Evolutionary conservation across 1,140 invertebrate species (phyloP).

Genomic region (Epicauta chinensis): DNA sequence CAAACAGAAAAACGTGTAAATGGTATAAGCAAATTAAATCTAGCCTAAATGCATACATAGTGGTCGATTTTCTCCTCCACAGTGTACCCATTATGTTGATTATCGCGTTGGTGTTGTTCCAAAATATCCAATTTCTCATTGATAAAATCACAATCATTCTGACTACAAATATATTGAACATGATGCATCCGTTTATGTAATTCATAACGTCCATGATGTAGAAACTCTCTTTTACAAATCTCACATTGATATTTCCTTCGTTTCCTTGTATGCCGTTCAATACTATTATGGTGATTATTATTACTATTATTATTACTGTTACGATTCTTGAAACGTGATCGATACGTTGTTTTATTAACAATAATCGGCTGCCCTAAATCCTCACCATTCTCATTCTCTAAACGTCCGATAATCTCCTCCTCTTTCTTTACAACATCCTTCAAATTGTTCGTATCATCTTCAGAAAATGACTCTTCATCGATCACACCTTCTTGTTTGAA

Average conservation of each 20-base stretch:
- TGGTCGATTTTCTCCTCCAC: constrained; percentile 26
- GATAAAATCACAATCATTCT: constrained; percentile 42
- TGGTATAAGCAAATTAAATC: neutral
- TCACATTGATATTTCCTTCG: constrained; percentile 49
- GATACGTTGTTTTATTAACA: constrained; percentile 48
- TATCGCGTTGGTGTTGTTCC: constrained; percentile 47
- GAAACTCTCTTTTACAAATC: constrained; percentile 49
- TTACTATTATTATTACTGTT: no score
- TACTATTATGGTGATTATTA: no score
- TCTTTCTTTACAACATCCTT: constrained; percentile 18
- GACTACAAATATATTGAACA: constrained; percentile 47
- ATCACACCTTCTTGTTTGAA: constrained; percentile 65
- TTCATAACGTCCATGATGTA: constrained; percentile 46
- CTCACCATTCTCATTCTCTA: constrained; percentile 53
- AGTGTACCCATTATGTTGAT: constrained; percentile 45
- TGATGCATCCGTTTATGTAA: constrained; percentile 41
- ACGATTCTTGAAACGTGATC: constrained; percentile 45
- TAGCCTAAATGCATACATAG: constrained; percentile 9
- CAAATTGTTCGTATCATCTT: constrained; percentile 35
- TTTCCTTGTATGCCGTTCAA: constrained; percentile 25
- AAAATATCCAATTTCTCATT: constrained; percentile 47
- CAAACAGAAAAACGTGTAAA: no score
- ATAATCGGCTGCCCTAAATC: constrained; percentile 56
- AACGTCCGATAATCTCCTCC: constrained; percentile 58
- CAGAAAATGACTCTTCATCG: constrained; percentile 50